Evolutionary conservation across 2,888 invertebrate genomes (phyloP), one percentile per base, ranked within the genome.

Genomic region (Emesis castigata): DNA sequence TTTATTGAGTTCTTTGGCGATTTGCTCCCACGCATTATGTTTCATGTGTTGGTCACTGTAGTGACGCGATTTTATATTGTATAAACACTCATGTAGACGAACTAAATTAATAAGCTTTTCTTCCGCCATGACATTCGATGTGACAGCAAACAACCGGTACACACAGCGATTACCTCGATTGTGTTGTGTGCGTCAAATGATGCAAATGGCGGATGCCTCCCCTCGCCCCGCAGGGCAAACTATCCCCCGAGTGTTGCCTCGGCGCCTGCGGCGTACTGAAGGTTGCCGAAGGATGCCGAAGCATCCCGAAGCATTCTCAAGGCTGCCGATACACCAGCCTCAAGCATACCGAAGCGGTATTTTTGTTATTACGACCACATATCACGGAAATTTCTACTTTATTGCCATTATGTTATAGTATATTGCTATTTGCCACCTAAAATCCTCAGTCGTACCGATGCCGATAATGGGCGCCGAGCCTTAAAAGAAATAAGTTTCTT

Each of bases 21-120:
- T 14, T 56, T 56, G 3, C 20, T 56, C 56, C 22, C 56, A 56
- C 22, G 56, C 56, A 56, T 56, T 56, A 56, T 22, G 20, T 56
- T 56, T 56, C 56, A 56, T 58, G n/a, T 58, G 26, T 58, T 58
- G 58, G 22, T 58, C 26, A 58, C 58, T 58, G 58, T 58, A 58
- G 58, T 26, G 58, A 58, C 58, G 58, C 58, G 58, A 58, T 44
- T 16, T 44, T 44, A 79, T 69, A 75, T 75, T 72, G 72, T 79
- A 79, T 75, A 75, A 56, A 69, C 75, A 79, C 75, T 79, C 79
- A 75, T 79, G 79, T 69, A 72, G 69, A 79, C 79, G 75, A 69
- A 79, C 79, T 66, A 44, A 69, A 72, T 79, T 80, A 69, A 80
- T 73, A 64, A 73, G 65, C 72, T 73, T 73, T 73, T 73, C 72